Base-by-base conservation (phyloP, 2,797 vertebrate species). In the Sphaeramia orbicularis region DNA sequence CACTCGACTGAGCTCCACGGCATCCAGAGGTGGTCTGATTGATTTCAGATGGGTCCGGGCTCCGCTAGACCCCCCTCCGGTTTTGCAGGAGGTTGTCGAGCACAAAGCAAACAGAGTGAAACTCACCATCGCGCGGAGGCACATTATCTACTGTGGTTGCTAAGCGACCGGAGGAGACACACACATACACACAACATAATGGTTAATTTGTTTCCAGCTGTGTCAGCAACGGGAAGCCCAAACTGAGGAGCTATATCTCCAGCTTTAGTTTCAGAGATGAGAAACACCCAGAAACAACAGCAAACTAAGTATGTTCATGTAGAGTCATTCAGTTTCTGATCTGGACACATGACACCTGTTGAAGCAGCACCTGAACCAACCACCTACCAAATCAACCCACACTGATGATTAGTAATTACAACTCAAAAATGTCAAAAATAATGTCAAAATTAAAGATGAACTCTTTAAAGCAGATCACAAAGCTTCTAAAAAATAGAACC, bases 151-250 rank as follows among this genome's bases (percentile, higher is more conserved):
- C 66, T 38, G 56, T 7, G 65, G 90, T 91, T 88, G 88, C 90
- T 42, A 65, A 57, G 89, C 81, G 88, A 91, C 90, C 71, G 54
- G 60, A 65, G 2, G 15, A 77, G 71, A 71, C 62, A 57, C 68
- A 63, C 64, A 69, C 65, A 74, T n/a, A 59, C 65, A 80, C 66
- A 80, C 78, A 67, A 66, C 74, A 83, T 79, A 83, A 87, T 80
- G 76, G 82, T 64, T 83, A 2, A 80, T 82, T 87, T 84, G 76
- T 78, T 80, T 87, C 88, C 89, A 88, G 88, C 86, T 89, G 84
- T 74, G 87, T 86, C 81, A 89, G 81, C 81, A 81, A 43, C 4
- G 68, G 56, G 63, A n/a, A 65, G 60, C 60, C 62, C 69, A 66
- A 78, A 69, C 58, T 59, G 14, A 70, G 40, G 83, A 80, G 66